A percentile compares a stretch with the other conserved stretches of the same genome.
Evolutionary conservation across 1,140 invertebrate species (phyloP).

Genomic region (Lepidostoma basale): DNA sequence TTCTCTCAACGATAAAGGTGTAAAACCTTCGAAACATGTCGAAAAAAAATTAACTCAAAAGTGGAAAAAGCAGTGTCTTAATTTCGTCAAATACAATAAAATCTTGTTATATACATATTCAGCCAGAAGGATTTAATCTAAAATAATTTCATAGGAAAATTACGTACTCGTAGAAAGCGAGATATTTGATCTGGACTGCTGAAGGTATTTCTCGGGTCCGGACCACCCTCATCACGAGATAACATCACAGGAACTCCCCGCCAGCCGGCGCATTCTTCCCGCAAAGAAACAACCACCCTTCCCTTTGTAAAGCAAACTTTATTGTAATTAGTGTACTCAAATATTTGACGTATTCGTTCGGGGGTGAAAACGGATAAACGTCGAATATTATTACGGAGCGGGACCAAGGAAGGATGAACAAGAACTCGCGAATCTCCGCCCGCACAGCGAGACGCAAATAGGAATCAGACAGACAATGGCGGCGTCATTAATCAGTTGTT

Average conservation of each 20-base stretch:
- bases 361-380: conserved; percentile 33
- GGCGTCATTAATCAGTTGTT: conserved; percentile 30
- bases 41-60: no score
- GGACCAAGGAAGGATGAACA: neutral
- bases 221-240: neutral
- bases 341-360: conserved; percentile 40
- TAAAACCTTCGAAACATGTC: no score
- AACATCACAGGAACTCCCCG: no score
- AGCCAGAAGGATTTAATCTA: no score
- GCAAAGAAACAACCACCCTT: conserved; percentile 14
- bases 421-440: conserved; percentile 16
- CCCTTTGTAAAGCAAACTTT: conserved; percentile 12
- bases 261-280: conserved; percentile 14
- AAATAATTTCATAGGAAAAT: no score
- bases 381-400: conserved; percentile 5
- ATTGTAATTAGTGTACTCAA: conserved; percentile 35
- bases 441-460: conserved; percentile 22
- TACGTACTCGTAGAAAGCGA: no score
- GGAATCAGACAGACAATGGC: conserved; percentile 20
- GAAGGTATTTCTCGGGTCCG: neutral
- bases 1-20: no score
- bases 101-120: no score
- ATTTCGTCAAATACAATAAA: no score
- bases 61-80: no score
- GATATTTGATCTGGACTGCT: no score